Percentiles rank a stretch among this genome's conserved stretches.
These are phyloP conservation scores for Oryzias sinensis DNA, from an alignment of 2,797 vertebrate genomes.

Conservation along the genomic window DNA sequence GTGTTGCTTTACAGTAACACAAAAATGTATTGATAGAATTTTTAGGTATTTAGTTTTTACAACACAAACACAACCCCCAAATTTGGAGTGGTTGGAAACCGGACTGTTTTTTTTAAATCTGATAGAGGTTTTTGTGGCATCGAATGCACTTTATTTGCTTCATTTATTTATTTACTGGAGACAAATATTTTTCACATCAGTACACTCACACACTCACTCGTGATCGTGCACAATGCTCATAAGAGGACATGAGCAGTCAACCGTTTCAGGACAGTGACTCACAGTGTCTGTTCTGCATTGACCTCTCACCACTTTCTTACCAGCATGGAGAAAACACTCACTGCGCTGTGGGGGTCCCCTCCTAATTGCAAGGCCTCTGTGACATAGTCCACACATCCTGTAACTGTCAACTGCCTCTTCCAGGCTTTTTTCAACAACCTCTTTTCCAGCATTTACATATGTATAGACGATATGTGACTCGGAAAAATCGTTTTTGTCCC, in stretches of 20 bases:
- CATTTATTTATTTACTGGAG: not conserved
- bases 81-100: too few species aligned
- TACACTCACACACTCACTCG: constrained; percentile 5
- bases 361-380: constrained; percentile 32
- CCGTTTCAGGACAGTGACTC: constrained; percentile 57
- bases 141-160: too few species aligned
- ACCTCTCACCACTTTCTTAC: constrained; percentile 48
- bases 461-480: not conserved
- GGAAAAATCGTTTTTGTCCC: too few species aligned
- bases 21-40: not conserved
- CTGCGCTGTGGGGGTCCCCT: constrained; percentile 36
- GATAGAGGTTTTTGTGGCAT: too few species aligned
- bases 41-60: not conserved
- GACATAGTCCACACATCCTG: constrained; percentile 64
- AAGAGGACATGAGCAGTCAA: constrained; percentile 49
- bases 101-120: too few species aligned
- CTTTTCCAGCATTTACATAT: not conserved
- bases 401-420: constrained; percentile 43
- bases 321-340: constrained; percentile 38
- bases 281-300: constrained; percentile 53
- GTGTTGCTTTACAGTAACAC: constrained; percentile 3
- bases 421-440: not conserved
- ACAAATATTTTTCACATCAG: constrained; percentile 4
- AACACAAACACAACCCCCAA: too few species aligned
- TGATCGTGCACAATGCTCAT: constrained; percentile 19